Conservation (phyloP, 2,888 invertebrate species). For the Sipha maydis region DNA sequence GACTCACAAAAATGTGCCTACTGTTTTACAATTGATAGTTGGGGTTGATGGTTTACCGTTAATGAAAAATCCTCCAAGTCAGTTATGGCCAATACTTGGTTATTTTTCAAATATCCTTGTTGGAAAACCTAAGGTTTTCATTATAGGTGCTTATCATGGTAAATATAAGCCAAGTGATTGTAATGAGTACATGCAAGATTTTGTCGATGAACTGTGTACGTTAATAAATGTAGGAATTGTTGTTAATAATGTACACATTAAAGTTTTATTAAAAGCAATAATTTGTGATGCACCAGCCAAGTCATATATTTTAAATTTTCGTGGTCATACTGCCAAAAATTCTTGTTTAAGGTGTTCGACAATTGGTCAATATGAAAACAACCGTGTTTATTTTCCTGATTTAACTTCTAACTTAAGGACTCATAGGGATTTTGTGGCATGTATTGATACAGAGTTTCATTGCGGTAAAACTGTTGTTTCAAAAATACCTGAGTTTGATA, state of each 20-base stretch:
- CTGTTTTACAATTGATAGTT: neutral
- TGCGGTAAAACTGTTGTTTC: constrained; percentile 39
- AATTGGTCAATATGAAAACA: constrained; percentile 60
- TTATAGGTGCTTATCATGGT: constrained; percentile 26
- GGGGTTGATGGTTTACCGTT: constrained; percentile 32
- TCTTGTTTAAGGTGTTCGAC: constrained; percentile 64
- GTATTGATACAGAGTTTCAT: constrained; percentile 64
- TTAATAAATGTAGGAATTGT: constrained; percentile 4
- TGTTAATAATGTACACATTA: neutral
- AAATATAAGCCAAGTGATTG: constrained; percentile 9
- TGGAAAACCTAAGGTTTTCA: constrained; percentile 25
- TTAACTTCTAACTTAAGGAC: constrained; percentile 37
- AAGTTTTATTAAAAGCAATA: constrained; percentile 15
- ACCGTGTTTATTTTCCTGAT: constrained; percentile 62
- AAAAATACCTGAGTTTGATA: constrained; percentile 64
- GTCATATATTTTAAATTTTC: constrained; percentile 55
- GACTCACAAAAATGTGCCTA: neutral
- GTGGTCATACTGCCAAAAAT: constrained; percentile 53
- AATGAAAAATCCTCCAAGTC: neutral
- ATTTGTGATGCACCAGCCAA: constrained; percentile 62
- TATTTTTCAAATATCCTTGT: neutral
- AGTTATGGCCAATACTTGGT: constrained; percentile 31
- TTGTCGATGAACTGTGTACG: constrained; percentile 32
- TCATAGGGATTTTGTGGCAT: constrained; percentile 48
- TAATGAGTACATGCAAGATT: constrained; percentile 10